Conservation (phyloP, 2,888 invertebrate species). For the Lumbricus terrestris region DNA sequence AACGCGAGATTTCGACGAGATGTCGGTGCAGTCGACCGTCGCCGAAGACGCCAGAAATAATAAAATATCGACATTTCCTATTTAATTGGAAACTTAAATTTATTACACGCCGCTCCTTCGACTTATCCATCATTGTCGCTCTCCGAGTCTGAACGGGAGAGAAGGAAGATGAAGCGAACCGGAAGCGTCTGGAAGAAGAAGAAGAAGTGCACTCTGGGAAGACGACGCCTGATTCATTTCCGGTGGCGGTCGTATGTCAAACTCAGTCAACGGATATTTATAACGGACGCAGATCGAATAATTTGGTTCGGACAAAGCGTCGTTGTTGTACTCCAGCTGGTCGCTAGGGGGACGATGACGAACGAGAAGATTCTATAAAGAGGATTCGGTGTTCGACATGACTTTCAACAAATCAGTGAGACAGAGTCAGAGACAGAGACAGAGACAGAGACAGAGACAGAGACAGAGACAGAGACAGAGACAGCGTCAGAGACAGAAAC, state of each 20-base stretch:
- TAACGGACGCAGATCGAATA: background rate
- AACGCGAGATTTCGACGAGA: too few species aligned
- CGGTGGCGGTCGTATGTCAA: background rate
- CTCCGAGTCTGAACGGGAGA: background rate
- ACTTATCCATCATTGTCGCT: background rate
- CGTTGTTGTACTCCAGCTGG: background rate
- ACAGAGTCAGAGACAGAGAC: background rate
- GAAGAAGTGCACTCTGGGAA: background rate
- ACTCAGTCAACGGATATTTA: background rate
- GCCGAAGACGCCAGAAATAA: background rate
- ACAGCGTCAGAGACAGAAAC: too few species aligned
- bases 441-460: background rate
- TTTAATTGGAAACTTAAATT: slow-evolving; percentile 3
- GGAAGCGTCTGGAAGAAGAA: background rate
- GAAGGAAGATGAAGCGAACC: background rate
- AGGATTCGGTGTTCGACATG: background rate
- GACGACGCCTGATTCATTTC: background rate
- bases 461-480: too few species aligned
- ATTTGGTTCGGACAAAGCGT: background rate
- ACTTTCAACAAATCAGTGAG: background rate
- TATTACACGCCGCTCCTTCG: background rate
- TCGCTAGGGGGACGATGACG: background rate
- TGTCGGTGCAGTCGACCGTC: background rate
- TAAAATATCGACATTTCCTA: background rate
- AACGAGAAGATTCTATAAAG: background rate